A percentile compares a stretch with the other conserved stretches of the same genome.
These are phyloP conservation scores for Mimumesa dahlbomi DNA, from an alignment of 2,888 invertebrate species.

Conservation along the genomic window DNA sequence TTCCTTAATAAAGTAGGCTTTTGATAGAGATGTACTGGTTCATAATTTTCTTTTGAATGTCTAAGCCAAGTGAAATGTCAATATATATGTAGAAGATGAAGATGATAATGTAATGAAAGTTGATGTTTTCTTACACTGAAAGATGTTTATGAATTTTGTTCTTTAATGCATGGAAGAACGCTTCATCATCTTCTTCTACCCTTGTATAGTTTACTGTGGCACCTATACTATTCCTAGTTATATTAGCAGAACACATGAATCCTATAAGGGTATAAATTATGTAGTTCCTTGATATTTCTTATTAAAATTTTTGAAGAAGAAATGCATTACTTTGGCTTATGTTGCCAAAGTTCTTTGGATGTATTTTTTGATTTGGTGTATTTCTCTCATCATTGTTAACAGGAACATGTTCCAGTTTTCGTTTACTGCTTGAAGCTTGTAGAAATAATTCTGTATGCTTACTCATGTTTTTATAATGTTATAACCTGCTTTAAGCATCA, in stretches of 20 bases:
- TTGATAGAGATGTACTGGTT: not conserved
- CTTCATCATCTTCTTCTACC: conserved; percentile 44
- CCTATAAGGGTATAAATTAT: conserved; percentile 24
- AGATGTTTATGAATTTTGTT: conserved; percentile 28
- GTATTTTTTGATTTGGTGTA: not conserved
- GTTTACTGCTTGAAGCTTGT: too few relatives aligned
- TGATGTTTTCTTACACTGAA: conserved; percentile 30
- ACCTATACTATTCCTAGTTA: conserved; percentile 34
- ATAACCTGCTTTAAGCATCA: too few relatives aligned
- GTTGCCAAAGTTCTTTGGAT: not conserved
- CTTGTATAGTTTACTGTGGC: not conserved
- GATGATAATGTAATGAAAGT: not conserved
- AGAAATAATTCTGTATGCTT: too few relatives aligned
- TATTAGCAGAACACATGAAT: conserved; percentile 43
- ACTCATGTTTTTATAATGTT: too few relatives aligned
- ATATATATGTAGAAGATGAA: not conserved
- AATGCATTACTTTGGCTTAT: not conserved
- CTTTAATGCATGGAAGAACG: conserved; percentile 40
- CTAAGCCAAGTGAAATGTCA: conserved; percentile 20
- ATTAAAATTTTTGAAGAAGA: not conserved
- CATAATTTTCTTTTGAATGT: conserved; percentile 27
- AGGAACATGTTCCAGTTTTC: not conserved
- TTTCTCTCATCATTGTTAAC: too few relatives aligned
- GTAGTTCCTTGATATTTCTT: not conserved
- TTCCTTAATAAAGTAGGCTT: conserved; percentile 8